Evolutionary conservation across 2,888 invertebrate genomes (phyloP), one percentile per base, ranked within the genome.

Genomic region (Chrysotoxum bicinctum): DNA sequence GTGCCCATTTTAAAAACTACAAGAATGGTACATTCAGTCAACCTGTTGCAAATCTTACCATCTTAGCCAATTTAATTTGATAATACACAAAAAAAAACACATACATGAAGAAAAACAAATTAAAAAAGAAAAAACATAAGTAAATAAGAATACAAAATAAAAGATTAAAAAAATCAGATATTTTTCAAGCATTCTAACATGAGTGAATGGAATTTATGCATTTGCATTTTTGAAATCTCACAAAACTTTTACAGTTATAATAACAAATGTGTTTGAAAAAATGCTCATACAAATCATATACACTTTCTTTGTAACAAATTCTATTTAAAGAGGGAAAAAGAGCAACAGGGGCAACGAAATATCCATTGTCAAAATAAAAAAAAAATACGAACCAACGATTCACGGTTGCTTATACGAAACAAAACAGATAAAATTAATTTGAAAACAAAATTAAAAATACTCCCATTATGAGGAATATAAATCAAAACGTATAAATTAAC

Each of bases 261-360:
- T 50, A 21, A 66, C 26, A 68, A 68, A 73, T 69, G 72, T 81
- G 76, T 77, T 85, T 81, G 54, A 64, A 14, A 72, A 77, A 76
- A 77, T 81, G 72, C 72, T 76, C 76, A 85, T 73, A 81, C 81
- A 85, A 81, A 85, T 76, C 30, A 85, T 64, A 79, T 23, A 23
- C 50, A 26, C 26, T 26, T 62, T 64, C 30, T 70, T 66, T n/a
- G 37, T 14, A 23, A 58, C 52, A 73, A 78, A 50, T 21, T 69
- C 72, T 85, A 76, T 81, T 62, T 68, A 62, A 80, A 70, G 19
- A 48, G 64, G 85, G 75, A 52, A 73, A 80, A 77, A 85, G 85
- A 85, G 73, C 85, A 85, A 85, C 81, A 77, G 81, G 85, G 85
- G 76, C 85, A 85, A 85, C 85, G 85, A 81, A 81, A 85, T 85